Percentiles rank a stretch among this genome's conserved stretches.
Conservation (phyloP, 2,888 invertebrate species). For the Amphipoea oculea region DNA sequence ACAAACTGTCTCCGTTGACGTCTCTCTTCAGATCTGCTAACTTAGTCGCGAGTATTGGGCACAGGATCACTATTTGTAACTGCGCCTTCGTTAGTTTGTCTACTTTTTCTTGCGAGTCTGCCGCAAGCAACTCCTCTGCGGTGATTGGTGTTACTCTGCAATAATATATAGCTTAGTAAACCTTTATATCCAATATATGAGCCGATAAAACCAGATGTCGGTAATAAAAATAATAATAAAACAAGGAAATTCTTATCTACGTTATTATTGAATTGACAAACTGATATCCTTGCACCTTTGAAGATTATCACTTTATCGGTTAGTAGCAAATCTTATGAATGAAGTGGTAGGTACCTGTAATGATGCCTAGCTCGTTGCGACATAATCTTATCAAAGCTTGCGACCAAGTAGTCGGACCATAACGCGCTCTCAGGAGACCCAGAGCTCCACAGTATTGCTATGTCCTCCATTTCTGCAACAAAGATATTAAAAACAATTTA, state of each 20-base stretch:
- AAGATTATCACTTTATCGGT: conserved; percentile 23
- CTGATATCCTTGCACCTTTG: not conserved
- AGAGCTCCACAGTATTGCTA: conserved; percentile 94
- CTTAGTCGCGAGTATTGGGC: conserved; percentile 93
- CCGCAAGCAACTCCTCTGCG: conserved; percentile 92
- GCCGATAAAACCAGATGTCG: conserved; percentile 10
- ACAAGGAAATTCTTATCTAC: conserved; percentile 21
- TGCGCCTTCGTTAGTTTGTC: conserved; percentile 92
- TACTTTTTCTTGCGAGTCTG: conserved; percentile 87
- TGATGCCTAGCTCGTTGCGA: conserved; percentile 95
- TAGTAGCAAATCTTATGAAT: conserved; percentile 3
- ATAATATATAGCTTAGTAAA: conserved; percentile 50
- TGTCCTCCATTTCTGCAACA: conserved; percentile 94
- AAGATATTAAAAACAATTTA: conserved; percentile 41
- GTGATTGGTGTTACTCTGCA: conserved; percentile 93
- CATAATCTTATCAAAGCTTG: conserved; percentile 96
- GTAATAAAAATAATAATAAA: conserved; percentile 1
- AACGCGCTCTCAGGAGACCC: conserved; percentile 94
- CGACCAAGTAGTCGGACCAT: conserved; percentile 95
- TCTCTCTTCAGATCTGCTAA: conserved; percentile 90
- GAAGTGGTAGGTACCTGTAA: conserved; percentile 90
- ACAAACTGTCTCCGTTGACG: conserved; percentile 89
- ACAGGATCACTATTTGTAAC: conserved; percentile 95
- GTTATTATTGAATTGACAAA: conserved; percentile 29
- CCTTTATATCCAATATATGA: not conserved